Evolutionary conservation across 2,888 invertebrate species (phyloP).

Genomic region (Melanophora roralis): DNA sequence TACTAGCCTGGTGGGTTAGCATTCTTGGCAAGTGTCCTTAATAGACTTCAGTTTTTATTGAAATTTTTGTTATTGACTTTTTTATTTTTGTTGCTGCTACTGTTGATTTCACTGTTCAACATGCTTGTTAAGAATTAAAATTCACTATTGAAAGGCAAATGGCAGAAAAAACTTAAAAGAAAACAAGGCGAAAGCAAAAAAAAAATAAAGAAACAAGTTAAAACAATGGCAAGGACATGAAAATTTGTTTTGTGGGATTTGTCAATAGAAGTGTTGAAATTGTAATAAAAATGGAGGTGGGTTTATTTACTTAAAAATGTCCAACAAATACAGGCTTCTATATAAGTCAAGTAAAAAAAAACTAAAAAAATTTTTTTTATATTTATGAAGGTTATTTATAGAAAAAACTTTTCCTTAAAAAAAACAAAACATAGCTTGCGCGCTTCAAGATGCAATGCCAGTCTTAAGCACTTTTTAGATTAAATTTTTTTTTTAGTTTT

Average conservation of each 20-base stretch:
- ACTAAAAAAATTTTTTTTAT: no score
- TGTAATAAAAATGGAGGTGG: not conserved
- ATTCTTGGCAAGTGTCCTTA: conserved; percentile 18
- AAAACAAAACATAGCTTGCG: no score
- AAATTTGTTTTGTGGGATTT: conserved; percentile 65
- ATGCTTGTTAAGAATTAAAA: conserved; percentile 55
- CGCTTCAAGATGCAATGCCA: no score
- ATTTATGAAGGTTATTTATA: no score
- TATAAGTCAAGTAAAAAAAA: no score
- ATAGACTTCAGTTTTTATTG: no score
- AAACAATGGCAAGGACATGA: conserved; percentile 63
- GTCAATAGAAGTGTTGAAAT: conserved; percentile 45
- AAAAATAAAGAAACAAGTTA: conserved; percentile 31
- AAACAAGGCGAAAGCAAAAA: conserved; percentile 14
- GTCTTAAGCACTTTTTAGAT: no score
- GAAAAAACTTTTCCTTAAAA: no score
- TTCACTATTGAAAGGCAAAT: conserved; percentile 52
- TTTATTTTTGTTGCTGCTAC: not conserved
- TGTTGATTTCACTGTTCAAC: conserved; percentile 37
- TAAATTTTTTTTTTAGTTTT: no score
- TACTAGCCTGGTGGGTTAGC: conserved; percentile 46
- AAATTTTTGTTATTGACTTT: conserved; percentile 44
- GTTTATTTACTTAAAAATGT: no score
- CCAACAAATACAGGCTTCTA: no score
- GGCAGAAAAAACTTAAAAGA: conserved; percentile 4